Conservation (phyloP, 2,797 vertebrate genomes). For the Diceros bicornis region DNA sequence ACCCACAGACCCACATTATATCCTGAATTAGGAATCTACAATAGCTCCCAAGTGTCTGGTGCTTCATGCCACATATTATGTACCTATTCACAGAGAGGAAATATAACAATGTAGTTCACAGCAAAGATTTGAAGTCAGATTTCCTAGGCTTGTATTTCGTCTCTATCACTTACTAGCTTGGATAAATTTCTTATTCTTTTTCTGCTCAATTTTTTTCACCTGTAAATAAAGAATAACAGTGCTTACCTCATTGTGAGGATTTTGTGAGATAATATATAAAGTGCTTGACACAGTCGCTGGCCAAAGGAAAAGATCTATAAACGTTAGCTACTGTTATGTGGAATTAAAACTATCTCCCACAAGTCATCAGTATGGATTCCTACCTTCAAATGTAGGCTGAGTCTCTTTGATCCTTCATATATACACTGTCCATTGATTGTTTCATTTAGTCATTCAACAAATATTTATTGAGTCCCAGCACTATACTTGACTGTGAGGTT, state of each 20-base stretch:
- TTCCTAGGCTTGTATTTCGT: neutral
- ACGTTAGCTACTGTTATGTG: neutral
- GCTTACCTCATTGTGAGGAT: neutral
- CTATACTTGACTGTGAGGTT: neutral
- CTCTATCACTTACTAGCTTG: neutral
- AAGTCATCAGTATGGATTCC: neutral
- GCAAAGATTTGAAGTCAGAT: neutral
- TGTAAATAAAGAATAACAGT: neutral
- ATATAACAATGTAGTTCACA: neutral
- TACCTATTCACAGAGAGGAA: neutral
- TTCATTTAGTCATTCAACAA: neutral
- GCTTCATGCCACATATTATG: neutral
- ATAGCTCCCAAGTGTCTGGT: neutral
- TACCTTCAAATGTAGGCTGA: neutral
- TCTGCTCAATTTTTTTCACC: neutral
- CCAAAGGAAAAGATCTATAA: neutral
- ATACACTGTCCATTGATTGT: neutral
- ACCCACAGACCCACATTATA: neutral
- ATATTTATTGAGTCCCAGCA: neutral
- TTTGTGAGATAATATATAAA: neutral
- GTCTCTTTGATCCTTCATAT: neutral
- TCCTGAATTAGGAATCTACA: neutral
- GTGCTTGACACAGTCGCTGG: neutral
- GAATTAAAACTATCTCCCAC: neutral
- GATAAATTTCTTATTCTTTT: neutral